Base-by-base conservation (phyloP, 2,797 vertebrate species). In the Meda fulgida region DNA sequence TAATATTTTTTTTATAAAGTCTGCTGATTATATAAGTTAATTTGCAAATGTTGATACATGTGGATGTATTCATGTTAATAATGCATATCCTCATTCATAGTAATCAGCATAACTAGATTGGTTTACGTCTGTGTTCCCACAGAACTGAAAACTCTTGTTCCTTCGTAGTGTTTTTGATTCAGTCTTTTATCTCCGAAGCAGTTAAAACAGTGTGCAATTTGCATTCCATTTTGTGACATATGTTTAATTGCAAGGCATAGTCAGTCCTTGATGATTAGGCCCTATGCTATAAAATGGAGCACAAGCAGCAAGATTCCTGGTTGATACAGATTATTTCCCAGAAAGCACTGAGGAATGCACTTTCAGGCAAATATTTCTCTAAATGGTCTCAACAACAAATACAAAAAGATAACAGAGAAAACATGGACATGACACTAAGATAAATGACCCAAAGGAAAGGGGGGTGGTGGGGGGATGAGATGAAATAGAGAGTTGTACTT, bases 401-500 rank as follows among this genome's bases (percentile, higher is more conserved):
- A 53, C 3, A 69, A 84, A 83, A 31, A 14, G 10, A 82, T 38
- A 84, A 69, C 7, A 48, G 43, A 66, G 29, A 55, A 80, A 73
- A 73, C 23, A 53, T 31, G 23, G 23, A 73, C 53, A 48, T 78
- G 83, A 38, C 38, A 72, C 67, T n/a, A 79, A 51, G 76, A 85
- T 73, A 38, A 65, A 40, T 67, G 65, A 34, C 48, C 48, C 13
- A 55, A 79, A 85, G 65, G 71, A 14, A 80, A 84, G 26, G 60
- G 55, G 23, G 5, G 14, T 18, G 55, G 8, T 53, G 51, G 21
- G 21, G 18, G 21, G 21, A 23, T 48, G 78, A 81, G 0, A 89
- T 69, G 4, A 88, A 91, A 92, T 89, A 91, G 88, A 89, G 38
- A 89, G 89, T 92, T 80, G 89, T 83, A 72, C 69, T 84, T 85